These are phyloP conservation scores for Crenuchus spilurus DNA, from an alignment of 2,797 vertebrate species.

Conservation along the genomic window DNA sequence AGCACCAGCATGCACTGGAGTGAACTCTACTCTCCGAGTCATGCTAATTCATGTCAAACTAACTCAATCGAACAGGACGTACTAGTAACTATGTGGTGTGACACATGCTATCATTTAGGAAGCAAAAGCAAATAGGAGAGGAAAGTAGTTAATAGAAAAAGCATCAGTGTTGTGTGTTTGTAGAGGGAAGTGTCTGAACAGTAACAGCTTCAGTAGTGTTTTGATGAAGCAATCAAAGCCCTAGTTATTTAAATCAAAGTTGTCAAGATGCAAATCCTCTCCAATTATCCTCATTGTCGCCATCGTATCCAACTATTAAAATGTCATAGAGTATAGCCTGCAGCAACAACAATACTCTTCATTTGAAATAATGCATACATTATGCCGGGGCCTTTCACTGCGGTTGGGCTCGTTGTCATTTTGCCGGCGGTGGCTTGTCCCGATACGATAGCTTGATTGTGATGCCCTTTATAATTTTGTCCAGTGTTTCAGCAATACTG, in stretches of 20 bases:
- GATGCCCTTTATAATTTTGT: slow-evolving; percentile 77
- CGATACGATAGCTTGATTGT: slow-evolving; percentile 73
- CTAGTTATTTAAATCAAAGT: slow-evolving; percentile 45
- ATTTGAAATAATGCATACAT: slow-evolving; percentile 61
- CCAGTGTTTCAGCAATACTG: slow-evolving; percentile 70
- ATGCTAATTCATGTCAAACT: slow-evolving; percentile 30
- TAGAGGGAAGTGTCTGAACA: neutral
- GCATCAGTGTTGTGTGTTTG: neutral
- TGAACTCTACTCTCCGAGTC: slow-evolving; percentile 20
- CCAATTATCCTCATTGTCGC: slow-evolving; percentile 57
- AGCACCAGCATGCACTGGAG: slow-evolving; percentile 32
- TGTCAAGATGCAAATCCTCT: slow-evolving; percentile 57
- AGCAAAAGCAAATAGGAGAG: neutral
- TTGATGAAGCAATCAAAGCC: slow-evolving; percentile 29
- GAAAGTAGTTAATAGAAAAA: neutral
- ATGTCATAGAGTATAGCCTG: slow-evolving; percentile 53
- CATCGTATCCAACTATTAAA: slow-evolving; percentile 57
- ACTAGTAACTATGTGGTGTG: neutral
- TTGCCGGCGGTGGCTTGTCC: slow-evolving; percentile 65
- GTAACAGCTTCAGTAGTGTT: neutral
- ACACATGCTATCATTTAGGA: slow-evolving; percentile 6
- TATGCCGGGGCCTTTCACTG: slow-evolving; percentile 54
- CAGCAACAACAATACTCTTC: slow-evolving; percentile 61
- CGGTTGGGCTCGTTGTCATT: slow-evolving; percentile 65
- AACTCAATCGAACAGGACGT: neutral